Evolutionary conservation across 2,888 invertebrate genomes (phyloP).

Genomic region (Cecidostiba fungosa): DNA sequence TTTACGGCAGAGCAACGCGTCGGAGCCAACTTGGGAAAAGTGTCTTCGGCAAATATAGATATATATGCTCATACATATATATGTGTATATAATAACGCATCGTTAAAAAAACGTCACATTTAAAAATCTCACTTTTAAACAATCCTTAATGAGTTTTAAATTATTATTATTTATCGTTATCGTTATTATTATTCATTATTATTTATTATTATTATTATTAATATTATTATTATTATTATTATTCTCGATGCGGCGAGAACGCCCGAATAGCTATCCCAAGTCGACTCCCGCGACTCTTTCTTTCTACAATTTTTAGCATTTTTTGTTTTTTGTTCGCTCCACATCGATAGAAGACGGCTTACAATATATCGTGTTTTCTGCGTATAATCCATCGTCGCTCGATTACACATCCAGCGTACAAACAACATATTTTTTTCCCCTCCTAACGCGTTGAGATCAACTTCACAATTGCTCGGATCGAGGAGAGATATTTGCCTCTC

Average conservation of each 20-base stretch:
- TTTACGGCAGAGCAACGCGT: background rate
- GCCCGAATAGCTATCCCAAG: conserved; percentile 18
- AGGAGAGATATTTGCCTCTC: conserved; percentile 46
- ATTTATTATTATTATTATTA: background rate
- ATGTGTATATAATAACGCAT: conserved; percentile 31
- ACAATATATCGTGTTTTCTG: conserved; percentile 29
- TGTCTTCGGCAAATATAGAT: conserved; percentile 12
- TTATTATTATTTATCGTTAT: conserved; percentile 37
- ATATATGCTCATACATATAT: conserved; percentile 1
- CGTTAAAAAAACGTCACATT: conserved; percentile 40
- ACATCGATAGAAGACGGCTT: conserved; percentile 40
- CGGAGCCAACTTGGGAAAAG: conserved; percentile 12
- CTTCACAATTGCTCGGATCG: conserved; percentile 56
- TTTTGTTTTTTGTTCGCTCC: conserved; percentile 21
- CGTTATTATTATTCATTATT: background rate
- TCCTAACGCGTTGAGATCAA: conserved; percentile 60
- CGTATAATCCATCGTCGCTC: background rate
- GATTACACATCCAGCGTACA: background rate
- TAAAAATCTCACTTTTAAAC: conserved; percentile 50
- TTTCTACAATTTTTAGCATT: background rate
- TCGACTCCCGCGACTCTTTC: background rate
- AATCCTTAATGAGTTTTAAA: conserved; percentile 43
- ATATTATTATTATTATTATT: conserved; percentile 39
- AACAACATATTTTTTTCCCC: conserved; percentile 15
- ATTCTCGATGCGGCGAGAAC: conserved; percentile 19